Percentiles rank a stretch among this genome's conserved stretches.
Evolutionary conservation across 2,797 vertebrate species (phyloP).

Genomic region (Neosilurus mollespiculum): DNA sequence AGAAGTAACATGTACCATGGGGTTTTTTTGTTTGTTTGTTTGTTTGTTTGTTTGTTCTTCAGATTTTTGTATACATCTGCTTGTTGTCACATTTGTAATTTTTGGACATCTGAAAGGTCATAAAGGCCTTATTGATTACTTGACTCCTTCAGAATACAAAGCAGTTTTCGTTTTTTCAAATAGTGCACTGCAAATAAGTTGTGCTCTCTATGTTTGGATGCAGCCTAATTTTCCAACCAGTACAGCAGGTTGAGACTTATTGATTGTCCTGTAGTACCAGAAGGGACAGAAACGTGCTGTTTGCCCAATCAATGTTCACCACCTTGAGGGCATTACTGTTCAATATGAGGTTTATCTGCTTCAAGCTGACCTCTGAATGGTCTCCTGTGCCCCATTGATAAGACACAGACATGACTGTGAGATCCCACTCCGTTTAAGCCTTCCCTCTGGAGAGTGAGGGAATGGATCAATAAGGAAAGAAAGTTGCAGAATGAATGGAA

Average conservation of each 20-base stretch:
- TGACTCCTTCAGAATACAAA: conserved; percentile 55
- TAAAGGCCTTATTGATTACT: conserved; percentile 60
- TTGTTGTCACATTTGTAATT: not conserved
- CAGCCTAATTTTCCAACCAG: conserved; percentile 20
- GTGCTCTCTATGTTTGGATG: not conserved
- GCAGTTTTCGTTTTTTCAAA: not conserved
- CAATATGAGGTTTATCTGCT: conserved; percentile 70
- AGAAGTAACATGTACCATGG: no score
- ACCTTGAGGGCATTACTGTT: conserved; percentile 60
- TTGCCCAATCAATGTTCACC: conserved; percentile 66
- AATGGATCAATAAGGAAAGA: conserved; percentile 35
- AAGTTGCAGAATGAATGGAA: conserved; percentile 28
- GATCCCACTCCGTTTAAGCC: conserved; percentile 19
- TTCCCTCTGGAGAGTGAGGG: conserved; percentile 12
- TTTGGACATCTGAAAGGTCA: not conserved
- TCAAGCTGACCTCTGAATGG: conserved; percentile 39
- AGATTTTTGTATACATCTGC: no score
- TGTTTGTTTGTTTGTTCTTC: no score
- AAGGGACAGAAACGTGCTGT: conserved; percentile 65
- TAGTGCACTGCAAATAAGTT: conserved; percentile 7
- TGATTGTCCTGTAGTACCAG: conserved; percentile 59
- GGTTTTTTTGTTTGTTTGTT: no score
- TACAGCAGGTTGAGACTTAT: conserved; percentile 48
- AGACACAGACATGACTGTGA: conserved; percentile 25
- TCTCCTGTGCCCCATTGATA: conserved; percentile 50